Evolutionary conservation across 2,113 vertebrate genomes (phyloP), one percentile per base, ranked within the genome.

Genomic region (Anarhynchus alexandrinus): DNA sequence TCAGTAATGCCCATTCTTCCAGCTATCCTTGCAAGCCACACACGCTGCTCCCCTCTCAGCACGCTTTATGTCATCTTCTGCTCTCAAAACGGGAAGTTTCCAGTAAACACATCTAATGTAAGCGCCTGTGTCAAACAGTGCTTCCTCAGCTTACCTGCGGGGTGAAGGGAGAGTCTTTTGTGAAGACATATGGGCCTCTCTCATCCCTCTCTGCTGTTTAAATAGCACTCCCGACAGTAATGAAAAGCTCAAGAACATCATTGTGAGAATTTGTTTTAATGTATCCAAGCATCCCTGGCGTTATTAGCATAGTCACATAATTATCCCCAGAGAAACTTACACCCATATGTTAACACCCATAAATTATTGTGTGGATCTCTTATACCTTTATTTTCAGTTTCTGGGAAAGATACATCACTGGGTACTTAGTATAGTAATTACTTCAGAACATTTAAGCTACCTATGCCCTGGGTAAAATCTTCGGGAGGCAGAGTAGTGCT

Each of bases 281-380:
- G 47, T 94, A 93, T 93, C 87, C 90, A 95, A 90, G 85, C 78
- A 95, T 88, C 93, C 62, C 70, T 80, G 51, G 82, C 2, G 0
- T 97, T 91, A 95, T 82, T 93, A 91, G 64, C 62, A 25, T 19
- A 88, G 93, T 65, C 87, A 94, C 84, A 11, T 95, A 97, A 97
- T 97, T 97, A 97, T 73, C 89, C 64, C 9, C 51, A 70, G 78
- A 81, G 85, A 90, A 85, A 94, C n/a, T 66, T 93, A 77, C 97
- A 88, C 93, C 82, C 94, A 91, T 94, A 30, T 11, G 79, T 77
- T 91, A 95, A 96, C 93, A 6, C 95, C 89, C 85, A 96, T 91
- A 51, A 94, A 90, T 85, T 93, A 92, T 34, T 91, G 74, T 83
- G 55, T 29, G 17, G 47, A 77, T 88, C 74, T 85, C 78, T 67